Evolutionary conservation across 2,113 vertebrate species (phyloP).

Genomic region (Microcebus lehilahytsara): DNA sequence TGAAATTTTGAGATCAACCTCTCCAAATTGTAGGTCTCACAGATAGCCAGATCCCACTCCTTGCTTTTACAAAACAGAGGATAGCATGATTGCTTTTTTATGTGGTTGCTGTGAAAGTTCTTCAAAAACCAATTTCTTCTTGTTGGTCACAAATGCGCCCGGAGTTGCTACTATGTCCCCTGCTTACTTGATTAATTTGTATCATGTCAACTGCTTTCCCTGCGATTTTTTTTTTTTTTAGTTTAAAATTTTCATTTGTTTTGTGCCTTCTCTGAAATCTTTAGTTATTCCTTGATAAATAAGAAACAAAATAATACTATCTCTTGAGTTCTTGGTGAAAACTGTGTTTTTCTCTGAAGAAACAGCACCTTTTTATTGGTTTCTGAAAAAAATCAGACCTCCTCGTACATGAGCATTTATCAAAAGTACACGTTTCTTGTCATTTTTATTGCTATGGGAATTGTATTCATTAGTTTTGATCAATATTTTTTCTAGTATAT

Average conservation of each 20-base stretch:
- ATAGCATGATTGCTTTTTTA: background rate
- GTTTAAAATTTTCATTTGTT: background rate
- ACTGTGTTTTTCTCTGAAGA: constrained; percentile 5
- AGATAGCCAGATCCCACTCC: background rate
- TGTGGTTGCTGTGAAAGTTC: background rate
- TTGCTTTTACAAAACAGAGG: background rate
- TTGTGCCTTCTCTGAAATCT: background rate
- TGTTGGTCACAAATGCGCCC: background rate
- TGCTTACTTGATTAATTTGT: background rate
- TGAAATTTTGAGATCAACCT: no score
- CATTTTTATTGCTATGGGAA: constrained; percentile 40
- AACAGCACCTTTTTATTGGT: background rate
- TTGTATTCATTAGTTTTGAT: constrained; percentile 51
- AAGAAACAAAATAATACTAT: background rate
- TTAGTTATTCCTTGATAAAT: background rate
- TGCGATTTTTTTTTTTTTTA: constrained; percentile 13
- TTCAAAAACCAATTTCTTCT: background rate
- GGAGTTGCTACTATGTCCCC: background rate
- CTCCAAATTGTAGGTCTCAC: background rate
- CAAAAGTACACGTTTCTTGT: constrained; percentile 22
- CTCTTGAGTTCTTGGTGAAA: background rate
- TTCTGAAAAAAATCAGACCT: background rate
- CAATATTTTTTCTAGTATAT: constrained; percentile 50
- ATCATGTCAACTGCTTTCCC: background rate
- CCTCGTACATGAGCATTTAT: constrained; percentile 16